phyloP scores from a whole-genome alignment of 2,888 invertebrate species.

The Xestia sexstrigata region DNA sequence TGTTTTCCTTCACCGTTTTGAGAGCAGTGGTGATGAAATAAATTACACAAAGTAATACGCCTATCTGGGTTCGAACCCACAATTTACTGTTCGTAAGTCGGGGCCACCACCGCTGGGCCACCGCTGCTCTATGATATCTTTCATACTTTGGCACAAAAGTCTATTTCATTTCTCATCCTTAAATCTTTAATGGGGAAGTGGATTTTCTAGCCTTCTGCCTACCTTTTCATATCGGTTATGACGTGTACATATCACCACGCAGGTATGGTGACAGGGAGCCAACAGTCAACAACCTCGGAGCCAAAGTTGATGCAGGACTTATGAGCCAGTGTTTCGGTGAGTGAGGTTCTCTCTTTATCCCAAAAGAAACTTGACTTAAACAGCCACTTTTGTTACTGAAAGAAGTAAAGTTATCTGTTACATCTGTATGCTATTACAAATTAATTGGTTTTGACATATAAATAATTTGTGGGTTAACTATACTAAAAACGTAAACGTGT shows the following conservation, averaged over 20 bases:
- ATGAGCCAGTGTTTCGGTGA: slow-evolving; percentile 89
- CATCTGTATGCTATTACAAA: not conserved
- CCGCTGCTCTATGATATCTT: too few species aligned
- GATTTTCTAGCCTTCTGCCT: not conserved
- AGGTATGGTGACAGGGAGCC: slow-evolving; percentile 88
- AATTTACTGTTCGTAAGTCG: too few species aligned
- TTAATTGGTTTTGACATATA: too few species aligned
- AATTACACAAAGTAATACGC: too few species aligned
- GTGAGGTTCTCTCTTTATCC: slow-evolving; percentile 12
- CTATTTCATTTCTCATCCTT: not conserved
- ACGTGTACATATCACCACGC: slow-evolving; percentile 29
- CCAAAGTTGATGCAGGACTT: slow-evolving; percentile 87
- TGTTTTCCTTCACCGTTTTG: too few species aligned
- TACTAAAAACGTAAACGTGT: too few species aligned
- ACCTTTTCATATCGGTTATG: not conserved
- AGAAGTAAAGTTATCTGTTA: not conserved
- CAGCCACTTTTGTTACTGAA: not conserved
- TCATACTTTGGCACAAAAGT: not conserved
- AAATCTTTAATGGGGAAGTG: too few species aligned
- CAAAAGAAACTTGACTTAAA: not conserved
- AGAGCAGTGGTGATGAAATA: too few species aligned
- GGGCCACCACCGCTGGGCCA: too few species aligned
- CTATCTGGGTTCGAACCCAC: too few species aligned
- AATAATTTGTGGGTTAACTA: too few species aligned
- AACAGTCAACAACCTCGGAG: slow-evolving; percentile 87